phyloP scores from a whole-genome alignment of 2,888 invertebrate species.

The Drosophila robusta region DNA sequence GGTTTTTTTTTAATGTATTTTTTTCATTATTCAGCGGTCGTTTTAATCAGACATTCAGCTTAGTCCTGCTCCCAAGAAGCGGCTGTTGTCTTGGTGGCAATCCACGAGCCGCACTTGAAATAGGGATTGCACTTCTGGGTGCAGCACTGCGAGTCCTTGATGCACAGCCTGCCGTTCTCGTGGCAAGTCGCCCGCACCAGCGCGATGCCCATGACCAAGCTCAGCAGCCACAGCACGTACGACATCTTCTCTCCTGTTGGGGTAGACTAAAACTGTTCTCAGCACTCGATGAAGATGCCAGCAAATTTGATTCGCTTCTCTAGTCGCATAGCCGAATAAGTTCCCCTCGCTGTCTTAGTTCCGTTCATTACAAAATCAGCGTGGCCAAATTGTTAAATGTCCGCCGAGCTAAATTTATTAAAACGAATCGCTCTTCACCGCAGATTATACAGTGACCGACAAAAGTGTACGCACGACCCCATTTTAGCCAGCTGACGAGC shows the following conservation, averaged over 20 bases:
- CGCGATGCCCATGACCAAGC: background rate
- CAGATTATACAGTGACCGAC: too few relatives aligned
- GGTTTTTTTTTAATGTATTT: too few relatives aligned
- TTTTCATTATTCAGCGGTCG: background rate
- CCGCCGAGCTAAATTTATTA: too few relatives aligned
- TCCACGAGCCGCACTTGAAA: conserved; percentile 16
- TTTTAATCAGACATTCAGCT: background rate
- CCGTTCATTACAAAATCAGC: background rate
- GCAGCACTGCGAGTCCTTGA: conserved; percentile 24
- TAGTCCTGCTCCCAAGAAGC: background rate
- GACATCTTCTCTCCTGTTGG: background rate
- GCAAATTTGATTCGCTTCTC: too few relatives aligned
- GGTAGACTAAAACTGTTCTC: too few relatives aligned
- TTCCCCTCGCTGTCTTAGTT: too few relatives aligned
- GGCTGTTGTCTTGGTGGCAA: background rate
- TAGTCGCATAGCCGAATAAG: too few relatives aligned
- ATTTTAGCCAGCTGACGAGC: too few relatives aligned
- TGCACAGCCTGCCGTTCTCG: background rate
- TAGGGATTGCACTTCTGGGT: conserved; percentile 6
- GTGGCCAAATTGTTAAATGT: background rate
- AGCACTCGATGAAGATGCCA: too few relatives aligned
- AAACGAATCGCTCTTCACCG: background rate
- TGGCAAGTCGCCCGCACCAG: background rate
- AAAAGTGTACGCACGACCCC: too few relatives aligned
- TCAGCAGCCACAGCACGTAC: background rate